Conservation (phyloP, 2,888 invertebrate genomes). For the Drosophila rubida region DNA sequence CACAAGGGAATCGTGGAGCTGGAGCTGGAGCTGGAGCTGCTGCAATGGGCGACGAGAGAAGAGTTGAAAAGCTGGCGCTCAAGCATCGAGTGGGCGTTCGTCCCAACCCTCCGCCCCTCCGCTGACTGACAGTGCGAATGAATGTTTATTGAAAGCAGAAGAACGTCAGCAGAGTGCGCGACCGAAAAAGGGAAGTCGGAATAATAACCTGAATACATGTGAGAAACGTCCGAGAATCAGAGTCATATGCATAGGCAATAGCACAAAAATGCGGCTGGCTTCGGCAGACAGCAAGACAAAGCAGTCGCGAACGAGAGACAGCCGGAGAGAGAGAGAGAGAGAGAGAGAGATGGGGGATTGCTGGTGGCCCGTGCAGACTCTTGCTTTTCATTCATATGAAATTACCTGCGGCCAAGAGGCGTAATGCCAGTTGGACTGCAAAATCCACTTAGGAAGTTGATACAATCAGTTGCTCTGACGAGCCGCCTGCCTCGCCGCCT, state of each 20-base stretch:
- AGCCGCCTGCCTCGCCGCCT: conserved; percentile 25
- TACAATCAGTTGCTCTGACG: conserved; percentile 77
- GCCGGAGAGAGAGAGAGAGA: not conserved
- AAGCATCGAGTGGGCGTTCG: conserved; percentile 19
- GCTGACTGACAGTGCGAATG: conserved; percentile 43
- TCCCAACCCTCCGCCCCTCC: no score
- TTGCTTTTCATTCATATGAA: conserved; percentile 81
- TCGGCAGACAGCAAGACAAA: not conserved
- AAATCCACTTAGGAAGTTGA: conserved; percentile 81
- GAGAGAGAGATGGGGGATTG: not conserved
- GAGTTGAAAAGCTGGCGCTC: not conserved
- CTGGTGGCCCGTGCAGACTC: conserved; percentile 54
- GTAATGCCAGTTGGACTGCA: conserved; percentile 81
- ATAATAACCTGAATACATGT: conserved; percentile 21
- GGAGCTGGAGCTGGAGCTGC: no score
- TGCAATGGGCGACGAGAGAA: not conserved
- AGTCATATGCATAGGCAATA: conserved; percentile 56
- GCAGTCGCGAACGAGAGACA: not conserved
- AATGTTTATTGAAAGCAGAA: conserved; percentile 62
- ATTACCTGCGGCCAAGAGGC: conserved; percentile 81
- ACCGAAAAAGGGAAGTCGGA: conserved; percentile 21
- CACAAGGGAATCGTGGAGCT: conserved; percentile 3
- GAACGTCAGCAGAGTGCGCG: conserved; percentile 39
- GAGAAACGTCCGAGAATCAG: conserved; percentile 46
- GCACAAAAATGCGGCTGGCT: conserved; percentile 41